Evolutionary conservation across 2,797 vertebrate genomes (phyloP), one percentile per base, ranked within the genome.

Genomic region (Chromis chromis): DNA sequence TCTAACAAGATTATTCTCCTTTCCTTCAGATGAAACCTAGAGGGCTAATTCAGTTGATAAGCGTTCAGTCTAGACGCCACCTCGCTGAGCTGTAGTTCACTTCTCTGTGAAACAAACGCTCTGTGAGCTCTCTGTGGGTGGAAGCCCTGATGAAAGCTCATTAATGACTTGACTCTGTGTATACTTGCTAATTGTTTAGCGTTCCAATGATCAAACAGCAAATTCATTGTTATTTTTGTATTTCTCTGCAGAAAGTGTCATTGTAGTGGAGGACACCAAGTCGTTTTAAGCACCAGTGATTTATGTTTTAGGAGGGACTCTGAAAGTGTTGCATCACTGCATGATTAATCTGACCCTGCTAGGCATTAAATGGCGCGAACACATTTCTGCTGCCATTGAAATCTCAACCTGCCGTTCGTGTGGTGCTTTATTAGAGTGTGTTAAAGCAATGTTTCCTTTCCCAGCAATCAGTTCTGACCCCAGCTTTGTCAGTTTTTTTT

Each of bases 1-100:
- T 79, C 78, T 74, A 87, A 92, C 33, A 24, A 72, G 85, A 90
- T 90, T 88, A 88, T 53, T 75, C 59, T 80, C 59, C 52, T 63
- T 79, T 80, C 63, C 71, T 59, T 70, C 74, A 59, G 48, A 79
- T 75, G 71, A 81, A 84, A 86, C 71, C 79, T 71, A 17, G 44
- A 65, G 76, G 76, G 74, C 56, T 90, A 84, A 90, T 88, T 81
- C 46, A 56, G 49, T 54, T 64, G 78, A 89, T 83, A 78, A 78
- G 82, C 66, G 39, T 79, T 83, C 64, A 65, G 87, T 88, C 89
- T 90, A 84, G 85, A 87, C 81, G 21, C 40, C 17, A 54, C 76
- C 67, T 75, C 57, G 3, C 68, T 27, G 39, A 14, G 62, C 74
- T 56, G 62, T 22, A 54, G 59, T 76, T 80, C 53, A 31, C 62